These are phyloP conservation scores for Zingel zingel DNA, from an alignment of 2,113 vertebrate genomes.

Conservation along the genomic window DNA sequence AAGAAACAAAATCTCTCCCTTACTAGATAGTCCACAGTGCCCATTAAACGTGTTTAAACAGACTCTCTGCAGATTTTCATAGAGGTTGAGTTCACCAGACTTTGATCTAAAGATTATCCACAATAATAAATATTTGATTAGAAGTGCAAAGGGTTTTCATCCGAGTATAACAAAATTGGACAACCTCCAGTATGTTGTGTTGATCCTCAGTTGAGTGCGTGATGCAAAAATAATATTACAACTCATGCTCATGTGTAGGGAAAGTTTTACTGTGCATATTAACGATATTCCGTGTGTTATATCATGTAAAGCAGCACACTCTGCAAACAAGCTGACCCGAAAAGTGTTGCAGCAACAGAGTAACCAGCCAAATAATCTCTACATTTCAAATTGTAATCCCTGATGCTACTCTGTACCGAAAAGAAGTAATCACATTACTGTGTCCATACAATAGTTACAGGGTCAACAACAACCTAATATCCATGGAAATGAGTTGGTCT, in stretches of 20 bases:
- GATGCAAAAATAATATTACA: neutral
- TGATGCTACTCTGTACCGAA: neutral
- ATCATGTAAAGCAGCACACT: neutral
- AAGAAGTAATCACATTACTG: constrained; percentile 13
- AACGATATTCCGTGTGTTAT: neutral
- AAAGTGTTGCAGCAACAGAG: neutral
- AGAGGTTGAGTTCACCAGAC: neutral
- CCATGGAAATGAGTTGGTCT: constrained; percentile 21
- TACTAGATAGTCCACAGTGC: neutral
- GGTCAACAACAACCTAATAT: constrained; percentile 16
- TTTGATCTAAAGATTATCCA: neutral
- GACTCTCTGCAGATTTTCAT: neutral
- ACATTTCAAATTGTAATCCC: neutral
- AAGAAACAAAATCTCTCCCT: neutral
- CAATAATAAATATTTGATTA: neutral
- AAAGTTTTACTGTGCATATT: neutral
- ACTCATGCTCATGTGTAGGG: neutral
- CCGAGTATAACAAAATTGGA: neutral
- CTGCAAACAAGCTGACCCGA: neutral
- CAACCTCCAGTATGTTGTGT: neutral
- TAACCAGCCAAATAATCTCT: no score
- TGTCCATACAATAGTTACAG: constrained; percentile 5
- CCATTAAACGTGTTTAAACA: neutral
- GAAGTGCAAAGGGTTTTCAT: neutral
- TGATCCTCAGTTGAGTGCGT: neutral